Base-by-base conservation (phyloP, 2,888 invertebrate species). In the Sicus ferrugineus region DNA sequence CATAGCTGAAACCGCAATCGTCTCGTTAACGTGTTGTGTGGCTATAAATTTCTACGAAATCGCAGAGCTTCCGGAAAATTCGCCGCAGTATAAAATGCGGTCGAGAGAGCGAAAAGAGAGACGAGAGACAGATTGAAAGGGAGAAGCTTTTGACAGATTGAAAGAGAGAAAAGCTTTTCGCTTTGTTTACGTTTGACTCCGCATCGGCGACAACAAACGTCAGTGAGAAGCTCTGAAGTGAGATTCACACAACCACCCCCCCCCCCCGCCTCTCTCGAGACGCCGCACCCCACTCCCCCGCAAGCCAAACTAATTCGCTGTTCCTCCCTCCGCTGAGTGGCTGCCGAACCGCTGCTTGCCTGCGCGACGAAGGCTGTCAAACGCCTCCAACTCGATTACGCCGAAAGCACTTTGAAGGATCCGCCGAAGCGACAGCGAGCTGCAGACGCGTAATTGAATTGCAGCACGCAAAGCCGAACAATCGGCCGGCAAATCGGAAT, bases 1-100 rank as follows among this genome's bases (percentile, higher is more conserved):
- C 63, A 63, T 48, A 63, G 30, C 48, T 48, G 7, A 19, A 63
- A 63, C 63, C 63, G 48, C 63, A 63, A 63, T 63, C 48, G 63
- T 48, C 46, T 30, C 31, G 63, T 63, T 63, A 63, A 46, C 30
- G 63, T 30, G 48, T 63, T 46, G 42, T 30, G 46, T 48, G 28
- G 48, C 28, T 30, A 63, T 63, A 63, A 63, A 46, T 63, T 63
- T 30, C n/a, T 28, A 23, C 26, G 28, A 48, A 46, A 28, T 7
- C n/a, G 30, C 9, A 50, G 21, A 50, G 50, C 50, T 50, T 9
- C 50, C 50, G 19, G n/a, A 16, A 30, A 56, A 30, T 28, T 30
- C 56, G 30, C 30, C 30, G 56, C 1, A n/a, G 14, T 4, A 56
- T 16, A 16, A 3, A 1, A 0, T n/a, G 30, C 14, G 14, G 4